A percentile compares a stretch with the other conserved stretches of the same genome.
phyloP scores from a whole-genome alignment of 1,140 invertebrate genomes.

The Brachionus sp. region DNA sequence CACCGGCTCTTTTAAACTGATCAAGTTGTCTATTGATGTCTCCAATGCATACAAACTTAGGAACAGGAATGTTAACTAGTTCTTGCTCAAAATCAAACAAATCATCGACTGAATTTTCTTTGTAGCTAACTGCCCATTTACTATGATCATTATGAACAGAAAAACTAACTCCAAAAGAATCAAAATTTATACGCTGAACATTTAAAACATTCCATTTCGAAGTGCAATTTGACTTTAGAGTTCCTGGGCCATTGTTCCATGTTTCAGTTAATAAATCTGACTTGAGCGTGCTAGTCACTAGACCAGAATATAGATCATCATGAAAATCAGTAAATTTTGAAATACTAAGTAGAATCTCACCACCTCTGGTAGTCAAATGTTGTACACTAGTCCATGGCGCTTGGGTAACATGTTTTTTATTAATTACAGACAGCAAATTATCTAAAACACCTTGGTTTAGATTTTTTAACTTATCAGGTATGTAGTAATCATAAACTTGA shows the following conservation, averaged over 20 bases:
- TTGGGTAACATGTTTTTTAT: neutral
- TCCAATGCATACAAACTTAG: constrained; percentile 20
- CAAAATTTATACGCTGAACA: constrained; percentile 8
- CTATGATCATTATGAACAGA: constrained; percentile 39
- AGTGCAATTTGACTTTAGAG: constrained; percentile 32
- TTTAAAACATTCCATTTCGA: constrained; percentile 37
- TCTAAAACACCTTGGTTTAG: neutral
- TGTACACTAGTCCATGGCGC: neutral
- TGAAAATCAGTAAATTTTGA: constrained; percentile 44
- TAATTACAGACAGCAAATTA: constrained; percentile 13
- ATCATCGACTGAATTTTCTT: neutral
- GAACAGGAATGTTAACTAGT: neutral
- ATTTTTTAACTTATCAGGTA: constrained; percentile 13
- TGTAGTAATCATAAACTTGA: constrained; percentile 35
- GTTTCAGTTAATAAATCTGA: constrained; percentile 39
- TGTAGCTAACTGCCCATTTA: constrained; percentile 31
- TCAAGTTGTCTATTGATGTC: constrained; percentile 43
- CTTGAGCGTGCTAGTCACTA: neutral
- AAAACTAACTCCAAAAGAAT: neutral
- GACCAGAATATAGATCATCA: constrained; percentile 29
- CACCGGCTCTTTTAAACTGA: constrained; percentile 41
- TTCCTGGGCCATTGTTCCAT: constrained; percentile 40
- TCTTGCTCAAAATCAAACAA: neutral
- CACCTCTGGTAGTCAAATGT: neutral
- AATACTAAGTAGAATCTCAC: constrained; percentile 8